phyloP scores from a whole-genome alignment of 2,888 invertebrate genomes.

The Scaptomyza caliginosa region DNA sequence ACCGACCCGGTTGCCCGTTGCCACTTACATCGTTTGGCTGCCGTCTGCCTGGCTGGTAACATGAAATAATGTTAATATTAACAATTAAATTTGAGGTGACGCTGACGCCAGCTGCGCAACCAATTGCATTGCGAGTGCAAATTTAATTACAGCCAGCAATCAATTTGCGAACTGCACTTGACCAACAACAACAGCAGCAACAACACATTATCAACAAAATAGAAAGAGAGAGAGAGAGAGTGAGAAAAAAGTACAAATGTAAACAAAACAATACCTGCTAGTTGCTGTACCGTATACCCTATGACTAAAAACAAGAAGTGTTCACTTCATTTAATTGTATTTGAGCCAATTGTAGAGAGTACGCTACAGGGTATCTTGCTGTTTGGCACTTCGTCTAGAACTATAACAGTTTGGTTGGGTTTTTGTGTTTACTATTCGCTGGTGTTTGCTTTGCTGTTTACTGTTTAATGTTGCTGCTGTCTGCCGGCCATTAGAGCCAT shows the following conservation, averaged over 20 bases:
- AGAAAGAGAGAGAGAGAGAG: no score
- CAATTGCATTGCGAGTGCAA: slow-evolving; percentile 34
- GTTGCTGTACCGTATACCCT: slow-evolving; percentile 10
- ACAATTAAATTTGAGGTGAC: slow-evolving; percentile 55
- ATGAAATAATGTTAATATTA: slow-evolving; percentile 61
- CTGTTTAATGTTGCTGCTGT: slow-evolving; percentile 33
- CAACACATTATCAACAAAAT: not conserved
- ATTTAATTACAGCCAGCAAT: slow-evolving; percentile 58
- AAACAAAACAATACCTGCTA: slow-evolving; percentile 13
- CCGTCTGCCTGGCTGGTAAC: not conserved
- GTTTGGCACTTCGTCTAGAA: not conserved
- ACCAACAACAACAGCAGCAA: not conserved
- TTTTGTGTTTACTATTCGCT: not conserved
- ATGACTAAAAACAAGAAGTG: not conserved
- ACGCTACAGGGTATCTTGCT: not conserved
- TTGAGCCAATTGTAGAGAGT: no score
- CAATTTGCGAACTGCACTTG: slow-evolving; percentile 42
- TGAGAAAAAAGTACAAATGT: slow-evolving; percentile 2
- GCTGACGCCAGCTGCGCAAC: slow-evolving; percentile 4
- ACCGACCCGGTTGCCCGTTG: slow-evolving; percentile 28
- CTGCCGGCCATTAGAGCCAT: slow-evolving; percentile 42
- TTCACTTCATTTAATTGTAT: no score
- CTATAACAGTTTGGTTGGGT: not conserved
- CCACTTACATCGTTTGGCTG: not conserved
- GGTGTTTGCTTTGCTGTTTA: slow-evolving; percentile 5